phyloP scores from a whole-genome alignment of 2,797 vertebrate species.

The Esox lucius region DNA sequence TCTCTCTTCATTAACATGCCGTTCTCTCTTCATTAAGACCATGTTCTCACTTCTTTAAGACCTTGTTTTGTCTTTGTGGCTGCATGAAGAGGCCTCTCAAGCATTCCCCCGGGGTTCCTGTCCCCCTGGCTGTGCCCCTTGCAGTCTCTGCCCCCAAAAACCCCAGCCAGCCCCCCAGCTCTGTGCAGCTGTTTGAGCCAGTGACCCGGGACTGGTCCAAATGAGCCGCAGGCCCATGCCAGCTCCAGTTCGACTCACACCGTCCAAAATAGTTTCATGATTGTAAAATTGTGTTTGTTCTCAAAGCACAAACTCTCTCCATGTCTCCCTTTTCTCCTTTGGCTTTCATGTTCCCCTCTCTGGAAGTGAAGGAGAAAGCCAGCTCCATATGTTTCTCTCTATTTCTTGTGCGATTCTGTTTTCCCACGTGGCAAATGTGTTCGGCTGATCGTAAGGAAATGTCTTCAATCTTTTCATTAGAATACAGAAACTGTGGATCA shows the following conservation, averaged over 20 bases:
- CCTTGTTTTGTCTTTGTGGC: conserved; percentile 9
- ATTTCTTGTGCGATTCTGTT: neutral
- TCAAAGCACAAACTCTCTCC: conserved; percentile 25
- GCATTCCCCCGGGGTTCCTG: neutral
- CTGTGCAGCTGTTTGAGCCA: conserved; percentile 25
- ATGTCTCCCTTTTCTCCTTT: neutral
- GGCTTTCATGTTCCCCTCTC: neutral
- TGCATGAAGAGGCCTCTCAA: conserved; percentile 1
- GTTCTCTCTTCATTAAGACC: conserved; percentile 3
- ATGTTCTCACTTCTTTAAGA: conserved; percentile 6
- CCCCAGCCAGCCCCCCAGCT: neutral
- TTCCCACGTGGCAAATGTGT: neutral
- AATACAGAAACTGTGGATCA: neutral
- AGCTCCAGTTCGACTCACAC: conserved; percentile 14
- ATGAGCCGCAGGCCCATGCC: conserved; percentile 30
- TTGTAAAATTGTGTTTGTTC: conserved; percentile 38
- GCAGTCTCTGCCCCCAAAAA: neutral
- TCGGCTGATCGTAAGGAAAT: neutral
- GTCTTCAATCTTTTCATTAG: neutral
- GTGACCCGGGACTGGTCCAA: conserved; percentile 32
- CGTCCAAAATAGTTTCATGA: conserved; percentile 28
- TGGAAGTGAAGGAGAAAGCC: neutral
- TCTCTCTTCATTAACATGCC: too few species aligned
- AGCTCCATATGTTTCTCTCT: conserved; percentile 10
- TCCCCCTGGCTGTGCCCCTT: neutral